phyloP scores from a whole-genome alignment of 2,888 invertebrate species.

The Phorcus lineatus region DNA sequence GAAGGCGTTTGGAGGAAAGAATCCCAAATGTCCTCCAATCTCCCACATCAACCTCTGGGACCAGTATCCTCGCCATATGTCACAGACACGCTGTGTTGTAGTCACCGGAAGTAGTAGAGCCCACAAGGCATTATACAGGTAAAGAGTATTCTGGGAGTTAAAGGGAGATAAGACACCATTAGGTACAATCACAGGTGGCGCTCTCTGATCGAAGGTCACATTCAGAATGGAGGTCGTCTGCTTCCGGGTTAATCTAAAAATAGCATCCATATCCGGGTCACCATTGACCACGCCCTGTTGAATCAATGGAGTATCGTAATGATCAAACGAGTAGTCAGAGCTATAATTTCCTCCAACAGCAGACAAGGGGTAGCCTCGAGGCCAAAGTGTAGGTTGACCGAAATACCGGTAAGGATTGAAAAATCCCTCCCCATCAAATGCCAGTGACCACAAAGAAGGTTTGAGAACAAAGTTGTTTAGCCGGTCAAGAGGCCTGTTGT shows the following conservation, averaged over 20 bases:
- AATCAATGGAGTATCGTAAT: conserved; percentile 44
- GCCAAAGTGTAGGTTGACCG: conserved; percentile 65
- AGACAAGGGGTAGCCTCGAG: conserved; percentile 62
- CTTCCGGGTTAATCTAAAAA: conserved; percentile 57
- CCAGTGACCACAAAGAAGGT: background rate
- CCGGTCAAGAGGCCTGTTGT: conserved; percentile 27
- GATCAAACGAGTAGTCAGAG: conserved; percentile 32
- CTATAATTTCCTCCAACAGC: conserved; percentile 25
- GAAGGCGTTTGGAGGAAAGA: conserved; percentile 47
- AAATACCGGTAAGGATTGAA: conserved; percentile 45
- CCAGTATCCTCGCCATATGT: conserved; percentile 64
- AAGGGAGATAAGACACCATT: conserved; percentile 51
- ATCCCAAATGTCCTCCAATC: conserved; percentile 51
- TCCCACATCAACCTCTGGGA: conserved; percentile 55
- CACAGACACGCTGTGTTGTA: conserved; percentile 51
- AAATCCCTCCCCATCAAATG: conserved; percentile 11
- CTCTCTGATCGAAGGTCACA: conserved; percentile 50
- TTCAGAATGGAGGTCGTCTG: conserved; percentile 34
- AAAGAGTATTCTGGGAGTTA: conserved; percentile 67
- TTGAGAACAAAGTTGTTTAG: conserved; percentile 25
- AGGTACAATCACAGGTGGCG: conserved; percentile 54
- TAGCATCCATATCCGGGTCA: conserved; percentile 67
- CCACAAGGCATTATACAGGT: conserved; percentile 57
- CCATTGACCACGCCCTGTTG: conserved; percentile 63
- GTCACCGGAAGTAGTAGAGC: conserved; percentile 53